Conservation (phyloP, 2,113 vertebrate genomes). For the Oryzias javanicus region DNA sequence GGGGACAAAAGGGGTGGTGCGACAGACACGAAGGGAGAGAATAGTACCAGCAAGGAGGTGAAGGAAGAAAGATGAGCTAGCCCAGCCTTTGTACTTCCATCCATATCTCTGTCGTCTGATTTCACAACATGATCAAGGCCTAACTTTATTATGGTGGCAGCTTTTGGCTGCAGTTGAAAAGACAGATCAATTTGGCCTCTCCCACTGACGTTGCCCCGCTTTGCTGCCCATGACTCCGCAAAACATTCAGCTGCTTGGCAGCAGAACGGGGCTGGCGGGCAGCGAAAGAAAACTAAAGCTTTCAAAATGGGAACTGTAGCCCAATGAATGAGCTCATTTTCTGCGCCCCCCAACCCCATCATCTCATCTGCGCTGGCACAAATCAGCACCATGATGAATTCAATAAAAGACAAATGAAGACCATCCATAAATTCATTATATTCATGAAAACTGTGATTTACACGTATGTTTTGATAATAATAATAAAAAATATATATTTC, state of each 20-base stretch:
- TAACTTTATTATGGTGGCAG: slow-evolving; percentile 64
- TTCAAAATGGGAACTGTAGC: slow-evolving; percentile 49
- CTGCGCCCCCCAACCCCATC: slow-evolving; percentile 40
- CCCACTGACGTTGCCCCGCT: slow-evolving; percentile 34
- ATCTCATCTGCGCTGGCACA: slow-evolving; percentile 57
- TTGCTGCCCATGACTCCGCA: slow-evolving; percentile 62
- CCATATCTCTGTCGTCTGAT: slow-evolving; percentile 39
- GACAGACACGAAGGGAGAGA: slow-evolving; percentile 3
- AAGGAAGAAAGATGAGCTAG: slow-evolving; percentile 18
- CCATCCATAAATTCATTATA: slow-evolving; percentile 45
- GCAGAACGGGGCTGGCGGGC: slow-evolving; percentile 35
- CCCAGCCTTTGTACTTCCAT: slow-evolving; percentile 33
- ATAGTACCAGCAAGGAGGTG: neutral
- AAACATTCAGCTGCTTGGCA: slow-evolving; percentile 74
- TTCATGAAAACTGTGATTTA: slow-evolving; percentile 40
- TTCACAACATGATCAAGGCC: slow-evolving; percentile 64
- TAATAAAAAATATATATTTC: slow-evolving; percentile 5
- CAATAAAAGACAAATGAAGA: slow-evolving; percentile 36
- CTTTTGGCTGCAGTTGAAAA: slow-evolving; percentile 64
- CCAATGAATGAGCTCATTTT: slow-evolving; percentile 69
- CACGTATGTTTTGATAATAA: slow-evolving; percentile 20
- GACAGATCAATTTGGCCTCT: slow-evolving; percentile 59
- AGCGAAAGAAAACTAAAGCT: slow-evolving; percentile 54
- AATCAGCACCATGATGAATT: slow-evolving; percentile 41
- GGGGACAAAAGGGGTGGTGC: slow-evolving; percentile 10